phyloP scores from a whole-genome alignment of 2,113 vertebrate genomes.

The Colius striatus region DNA sequence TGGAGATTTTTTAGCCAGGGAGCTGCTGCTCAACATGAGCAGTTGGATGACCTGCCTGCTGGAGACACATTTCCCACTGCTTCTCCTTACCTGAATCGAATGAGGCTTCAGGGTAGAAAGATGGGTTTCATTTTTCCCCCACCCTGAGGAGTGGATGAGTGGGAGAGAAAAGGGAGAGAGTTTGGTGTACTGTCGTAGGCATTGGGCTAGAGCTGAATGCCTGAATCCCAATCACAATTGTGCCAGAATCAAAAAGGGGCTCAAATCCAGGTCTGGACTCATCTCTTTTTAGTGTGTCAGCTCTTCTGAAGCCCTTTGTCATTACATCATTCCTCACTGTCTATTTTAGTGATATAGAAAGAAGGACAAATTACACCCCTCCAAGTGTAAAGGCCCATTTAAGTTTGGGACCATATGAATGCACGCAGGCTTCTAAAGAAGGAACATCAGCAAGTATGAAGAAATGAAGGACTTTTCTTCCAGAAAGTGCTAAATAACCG shows the following conservation, averaged over 20 bases:
- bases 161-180: not conserved
- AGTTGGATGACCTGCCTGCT: not conserved
- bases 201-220: not conserved
- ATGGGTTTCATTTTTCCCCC: not conserved
- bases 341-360: not conserved
- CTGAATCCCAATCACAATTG: not conserved
- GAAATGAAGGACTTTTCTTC: not conserved
- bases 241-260: not conserved
- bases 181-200: not conserved
- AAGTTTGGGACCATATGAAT: not conserved
- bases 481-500: not conserved
- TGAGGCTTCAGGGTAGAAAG: not conserved
- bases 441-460: not conserved
- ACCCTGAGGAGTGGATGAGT: not conserved
- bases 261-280: not conserved
- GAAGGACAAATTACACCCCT: not conserved
- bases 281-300: not conserved
- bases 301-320: not conserved
- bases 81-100: not conserved
- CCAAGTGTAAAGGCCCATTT: not conserved
- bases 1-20: not conserved
- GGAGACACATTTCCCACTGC: not conserved
- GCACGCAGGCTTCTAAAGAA: not conserved
- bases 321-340: not conserved
- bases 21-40: not conserved